Evolutionary conservation across 2,797 vertebrate species (phyloP).

Genomic region (Acipenser oxyrinchus): DNA sequence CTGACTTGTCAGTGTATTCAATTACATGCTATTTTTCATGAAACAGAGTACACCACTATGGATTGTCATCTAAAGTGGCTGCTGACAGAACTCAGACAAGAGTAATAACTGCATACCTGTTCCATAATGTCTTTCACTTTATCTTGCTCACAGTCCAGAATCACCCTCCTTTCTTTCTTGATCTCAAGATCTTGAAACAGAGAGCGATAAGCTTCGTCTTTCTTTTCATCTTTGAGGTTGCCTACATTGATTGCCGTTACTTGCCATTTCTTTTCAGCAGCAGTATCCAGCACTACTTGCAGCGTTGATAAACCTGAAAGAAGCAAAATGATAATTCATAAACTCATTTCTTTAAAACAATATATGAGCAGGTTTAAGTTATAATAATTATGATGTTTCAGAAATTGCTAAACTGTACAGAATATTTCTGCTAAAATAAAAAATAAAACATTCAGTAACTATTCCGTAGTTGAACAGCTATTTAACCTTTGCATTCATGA

Average conservation of each 20-base stretch:
- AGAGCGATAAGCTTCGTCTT: conserved; percentile 93
- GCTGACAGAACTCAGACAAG: background rate
- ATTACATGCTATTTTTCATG: too few species aligned
- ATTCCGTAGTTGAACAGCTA: too few species aligned
- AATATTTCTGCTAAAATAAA: too few species aligned
- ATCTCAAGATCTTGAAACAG: conserved; percentile 95
- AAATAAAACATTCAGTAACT: too few species aligned
- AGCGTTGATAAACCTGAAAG: conserved; percentile 82
- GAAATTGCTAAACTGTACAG: too few species aligned
- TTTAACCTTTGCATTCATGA: too few species aligned
- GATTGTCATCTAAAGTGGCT: background rate
- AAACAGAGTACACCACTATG: too few species aligned
- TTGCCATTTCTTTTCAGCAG: conserved; percentile 97
- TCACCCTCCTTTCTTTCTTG: conserved; percentile 92
- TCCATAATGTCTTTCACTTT: conserved; percentile 99
- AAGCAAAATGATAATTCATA: too few species aligned
- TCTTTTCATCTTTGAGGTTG: conserved; percentile 97
- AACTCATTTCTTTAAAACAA: too few species aligned
- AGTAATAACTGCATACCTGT: conserved; percentile 63
- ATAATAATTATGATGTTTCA: too few species aligned
- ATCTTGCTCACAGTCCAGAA: conserved; percentile 95
- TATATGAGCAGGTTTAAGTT: too few species aligned
- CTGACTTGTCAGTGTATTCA: too few species aligned
- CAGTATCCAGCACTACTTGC: conserved; percentile 92
- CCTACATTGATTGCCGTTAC: conserved; percentile 98